A percentile compares a stretch with the other conserved stretches of the same genome.
These are phyloP conservation scores for Apodemia duryi DNA, from an alignment of 2,888 invertebrate species.

Conservation along the genomic window DNA sequence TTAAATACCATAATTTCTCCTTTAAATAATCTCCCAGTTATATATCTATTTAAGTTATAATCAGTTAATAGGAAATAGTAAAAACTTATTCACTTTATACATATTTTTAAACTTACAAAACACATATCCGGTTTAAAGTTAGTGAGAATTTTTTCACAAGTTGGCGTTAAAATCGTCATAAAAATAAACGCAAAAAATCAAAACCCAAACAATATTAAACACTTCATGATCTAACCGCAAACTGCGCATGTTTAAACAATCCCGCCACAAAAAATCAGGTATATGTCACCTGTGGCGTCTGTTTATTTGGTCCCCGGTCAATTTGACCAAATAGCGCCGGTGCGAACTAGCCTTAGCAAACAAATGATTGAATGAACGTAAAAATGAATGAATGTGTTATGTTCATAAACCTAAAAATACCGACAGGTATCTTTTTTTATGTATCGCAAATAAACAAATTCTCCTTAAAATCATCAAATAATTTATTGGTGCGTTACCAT, in stretches of 20 bases:
- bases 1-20: no score
- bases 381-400: constrained; percentile 56
- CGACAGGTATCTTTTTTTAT: not conserved
- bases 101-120: constrained; percentile 3
- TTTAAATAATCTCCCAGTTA: no score
- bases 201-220: constrained; percentile 31
- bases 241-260: constrained; percentile 49
- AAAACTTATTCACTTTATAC: no score
- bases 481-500: no score
- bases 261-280: constrained; percentile 52
- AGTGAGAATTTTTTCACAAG: not conserved
- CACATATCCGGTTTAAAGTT: constrained; percentile 17
- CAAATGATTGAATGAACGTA: constrained; percentile 51
- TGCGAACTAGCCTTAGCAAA: constrained; percentile 62
- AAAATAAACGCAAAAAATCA: constrained; percentile 33
- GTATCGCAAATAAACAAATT: no score
- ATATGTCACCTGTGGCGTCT: constrained; percentile 65
- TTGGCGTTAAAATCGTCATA: constrained; percentile 9
- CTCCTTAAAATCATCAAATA: no score
- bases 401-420: constrained; percentile 25
- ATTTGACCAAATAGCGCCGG: constrained; percentile 52
- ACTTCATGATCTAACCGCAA: constrained; percentile 39
- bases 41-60: no score
- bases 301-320: constrained; percentile 36
- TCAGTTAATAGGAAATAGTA: no score